Evolutionary conservation across 2,888 invertebrate species (phyloP), one percentile per base, ranked within the genome.

Genomic region (Caenorhabditis sp.): DNA sequence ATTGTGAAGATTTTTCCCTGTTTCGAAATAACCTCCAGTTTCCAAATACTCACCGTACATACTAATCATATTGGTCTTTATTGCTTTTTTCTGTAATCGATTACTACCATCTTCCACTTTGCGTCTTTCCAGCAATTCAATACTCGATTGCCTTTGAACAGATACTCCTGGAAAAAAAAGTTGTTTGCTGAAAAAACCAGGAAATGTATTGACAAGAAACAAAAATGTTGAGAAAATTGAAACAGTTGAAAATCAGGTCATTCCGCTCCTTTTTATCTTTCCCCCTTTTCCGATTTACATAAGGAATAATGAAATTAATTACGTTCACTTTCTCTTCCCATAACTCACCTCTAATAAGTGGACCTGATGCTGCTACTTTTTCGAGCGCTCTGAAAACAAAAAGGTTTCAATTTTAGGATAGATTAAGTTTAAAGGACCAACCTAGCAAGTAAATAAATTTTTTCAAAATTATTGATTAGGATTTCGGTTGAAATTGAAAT

Each of bases 21-120:
- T 31, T 31, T n/a, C n/a, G n/a, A 55, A 14, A 36, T 24, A 27
- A 27, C 14, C 19, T n/a, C 27, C 12, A 58, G 3, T 6, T 31
- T 8, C 4, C 14, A 37, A 17, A n/a, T n/a, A 31, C 21, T 31
- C 27, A 81, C 81, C 79, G 53, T 74, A 76, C 71, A 79, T 73
- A 58, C 72, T 73, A 69, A 84, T 83, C 80, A 83, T 83, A 62
- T 79, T 83, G n/a, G 74, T 73, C 59, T 84, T 83, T 27, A 83
- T 68, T 53, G 83, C 83, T 53, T 81, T 78, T 55, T 77, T 72
- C 67, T 74, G 76, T 37, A 72, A 62, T 58, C 59, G 62, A 27
- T 78, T 69, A 26, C 74, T 68, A 65, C 76, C 69, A 68, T 77
- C 81, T 64, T 76, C 69, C 14, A 66, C 71, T 57, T 61, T 37